phyloP scores from a whole-genome alignment of 2,797 vertebrate genomes.

The Balearica regulorum region DNA sequence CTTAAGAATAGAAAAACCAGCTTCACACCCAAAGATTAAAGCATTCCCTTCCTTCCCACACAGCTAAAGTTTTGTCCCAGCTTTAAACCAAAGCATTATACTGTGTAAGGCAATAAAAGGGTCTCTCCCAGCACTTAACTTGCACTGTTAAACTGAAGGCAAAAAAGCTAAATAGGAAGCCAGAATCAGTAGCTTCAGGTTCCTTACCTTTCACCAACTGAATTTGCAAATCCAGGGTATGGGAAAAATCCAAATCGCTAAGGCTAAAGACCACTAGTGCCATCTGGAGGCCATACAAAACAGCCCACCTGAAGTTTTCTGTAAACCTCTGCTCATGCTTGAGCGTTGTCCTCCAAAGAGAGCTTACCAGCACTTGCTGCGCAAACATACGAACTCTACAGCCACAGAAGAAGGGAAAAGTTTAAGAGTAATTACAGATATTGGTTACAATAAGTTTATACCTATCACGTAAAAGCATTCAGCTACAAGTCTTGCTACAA shows the following conservation, averaged over 20 bases:
- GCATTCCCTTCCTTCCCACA: not conserved
- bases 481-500: not conserved
- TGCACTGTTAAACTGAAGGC: not conserved
- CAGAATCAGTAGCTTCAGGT: not conserved
- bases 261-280: not conserved
- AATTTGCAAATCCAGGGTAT: not conserved
- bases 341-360: not conserved
- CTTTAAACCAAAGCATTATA: not conserved
- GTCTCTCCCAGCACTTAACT: not conserved
- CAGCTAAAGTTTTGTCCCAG: not conserved
- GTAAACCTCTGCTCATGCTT: not conserved
- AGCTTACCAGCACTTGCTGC: not conserved
- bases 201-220: not conserved
- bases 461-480: not conserved
- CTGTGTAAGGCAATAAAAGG: not conserved
- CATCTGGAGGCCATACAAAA: slow-evolving; percentile 33
- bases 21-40: not conserved
- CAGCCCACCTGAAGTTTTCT: not conserved
- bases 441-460: not conserved
- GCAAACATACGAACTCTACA: not conserved
- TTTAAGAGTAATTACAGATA: not conserved
- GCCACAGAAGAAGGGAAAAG: not conserved
- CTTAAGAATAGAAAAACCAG: not conserved
- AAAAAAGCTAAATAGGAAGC: not conserved
- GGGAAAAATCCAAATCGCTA: not conserved